Conservation (phyloP, 1,140 invertebrate genomes). For the Drosophila ficusphila region DNA sequence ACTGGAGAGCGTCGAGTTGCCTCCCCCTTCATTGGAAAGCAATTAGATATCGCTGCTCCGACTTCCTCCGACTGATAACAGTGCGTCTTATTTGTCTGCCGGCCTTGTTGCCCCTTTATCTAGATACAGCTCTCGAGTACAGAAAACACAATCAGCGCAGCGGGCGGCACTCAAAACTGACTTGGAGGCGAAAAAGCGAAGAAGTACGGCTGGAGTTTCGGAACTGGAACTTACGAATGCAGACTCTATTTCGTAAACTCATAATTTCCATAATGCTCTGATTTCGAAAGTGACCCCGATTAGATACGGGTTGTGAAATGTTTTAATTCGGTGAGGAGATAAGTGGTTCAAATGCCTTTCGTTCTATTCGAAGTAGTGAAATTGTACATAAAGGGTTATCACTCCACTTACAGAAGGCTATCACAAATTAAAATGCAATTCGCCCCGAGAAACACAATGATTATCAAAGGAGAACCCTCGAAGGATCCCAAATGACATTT, state of each 20-base stretch:
- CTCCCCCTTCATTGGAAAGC: conserved; percentile 61
- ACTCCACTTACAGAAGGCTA: no score
- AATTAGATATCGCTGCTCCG: conserved; percentile 63
- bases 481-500: background rate
- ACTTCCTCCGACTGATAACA: conserved; percentile 38
- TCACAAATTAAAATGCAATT: conserved; percentile 2
- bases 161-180: conserved; percentile 3
- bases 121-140: conserved; percentile 30
- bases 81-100: conserved; percentile 11
- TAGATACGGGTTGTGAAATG: conserved; percentile 2
- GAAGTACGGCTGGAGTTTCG: background rate
- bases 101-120: conserved; percentile 41
- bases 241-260: conserved; percentile 13
- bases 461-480: background rate
- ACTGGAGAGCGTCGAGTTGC: no score
- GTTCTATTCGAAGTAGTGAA: no score
- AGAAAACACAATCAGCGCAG: conserved; percentile 11
- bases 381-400: no score
- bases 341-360: no score
- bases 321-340: no score
- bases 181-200: background rate
- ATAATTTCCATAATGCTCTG: conserved; percentile 13
- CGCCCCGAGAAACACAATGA: background rate
- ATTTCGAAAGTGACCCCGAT: conserved; percentile 3
- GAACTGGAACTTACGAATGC: conserved; percentile 2